A percentile compares a stretch with the other conserved stretches of the same genome.
phyloP scores from a whole-genome alignment of 2,888 invertebrate species.

The Chorisops tibialis region DNA sequence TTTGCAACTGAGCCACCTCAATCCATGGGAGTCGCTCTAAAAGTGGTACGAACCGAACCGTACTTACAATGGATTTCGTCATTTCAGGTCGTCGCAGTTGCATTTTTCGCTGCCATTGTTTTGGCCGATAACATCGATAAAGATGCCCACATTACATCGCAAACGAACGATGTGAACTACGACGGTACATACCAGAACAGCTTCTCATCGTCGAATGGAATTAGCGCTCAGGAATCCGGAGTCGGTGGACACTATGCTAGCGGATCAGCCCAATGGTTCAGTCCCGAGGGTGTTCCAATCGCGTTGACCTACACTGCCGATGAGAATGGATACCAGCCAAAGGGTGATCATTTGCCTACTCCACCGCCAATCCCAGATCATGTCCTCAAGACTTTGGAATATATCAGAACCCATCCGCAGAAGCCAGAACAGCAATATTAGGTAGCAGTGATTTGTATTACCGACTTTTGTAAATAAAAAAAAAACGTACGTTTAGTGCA shows the following conservation, averaged over 20 bases:
- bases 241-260: slow-evolving; percentile 39
- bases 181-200: slow-evolving; percentile 47
- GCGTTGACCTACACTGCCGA: slow-evolving; percentile 29
- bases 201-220: slow-evolving; percentile 57
- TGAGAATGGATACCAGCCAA: slow-evolving; percentile 32
- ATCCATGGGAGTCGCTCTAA: too few species aligned
- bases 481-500: slow-evolving; percentile 15
- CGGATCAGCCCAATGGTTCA: slow-evolving; percentile 29
- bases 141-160: slow-evolving; percentile 31
- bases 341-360: slow-evolving; percentile 31
- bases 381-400: slow-evolving; percentile 28
- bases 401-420: slow-evolving; percentile 29
- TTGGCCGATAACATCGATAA: slow-evolving; percentile 30
- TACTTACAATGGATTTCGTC: neutral
- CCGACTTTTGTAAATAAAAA: slow-evolving; percentile 6
- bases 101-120: slow-evolving; percentile 9
- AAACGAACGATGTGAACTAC: slow-evolving; percentile 26
- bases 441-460: neutral
- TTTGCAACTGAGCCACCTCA: too few species aligned
- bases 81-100: slow-evolving; percentile 21
- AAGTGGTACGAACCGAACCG: too few species aligned
- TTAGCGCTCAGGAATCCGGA: slow-evolving; percentile 37
- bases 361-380: slow-evolving; percentile 32
- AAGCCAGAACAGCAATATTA: slow-evolving; percentile 20
- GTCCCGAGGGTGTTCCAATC: slow-evolving; percentile 29